Base-by-base conservation (phyloP, 2,888 invertebrate species). In the Oxystoma pomonae region DNA sequence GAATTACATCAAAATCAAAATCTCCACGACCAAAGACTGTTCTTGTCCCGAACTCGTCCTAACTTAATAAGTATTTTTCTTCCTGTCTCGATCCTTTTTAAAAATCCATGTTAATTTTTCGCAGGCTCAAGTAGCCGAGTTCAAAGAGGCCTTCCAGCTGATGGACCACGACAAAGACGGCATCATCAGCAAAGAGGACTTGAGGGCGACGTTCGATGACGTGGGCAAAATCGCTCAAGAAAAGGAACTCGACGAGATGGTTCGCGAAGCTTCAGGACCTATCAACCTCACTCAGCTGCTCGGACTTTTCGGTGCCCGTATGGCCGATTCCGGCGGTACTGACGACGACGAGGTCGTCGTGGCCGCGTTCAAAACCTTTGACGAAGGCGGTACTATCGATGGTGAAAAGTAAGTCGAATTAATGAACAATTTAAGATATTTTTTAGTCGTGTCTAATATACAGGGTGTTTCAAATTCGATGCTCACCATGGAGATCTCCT, bases 281-380 rank as follows among this genome's bases (percentile, higher is more conserved):
- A 90, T 96, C 84, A 96, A 95, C 86, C 96, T 96, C 87, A 96
- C 96, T 75, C 95, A 95, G 84, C 86, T 95, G 81, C 86, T 96
- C 79, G 92, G 91, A 78, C 87, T 96, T 76, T 96, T 96, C 85
- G 95, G 94, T 79, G 88, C 86, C 83, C 90, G 95, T 80, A 94
- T 95, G 92, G 90, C 93, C 77, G 91, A 92, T 75, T 92, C 92
- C 73, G 90, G 91, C 79, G 90, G 90, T 78, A 85, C 89, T 74
- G 96, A 96, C 81, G 94, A 95, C 73, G 96, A 96, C 78, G 94
- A 86, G 72, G 92, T 93, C 76, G 93, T 96, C 81, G 88, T 92
- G 82, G 90, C 88, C 80, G 95, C 95, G 81, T 96, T 96, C 89
- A 91, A 89, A 83, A 89, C 92, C 81, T 96, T 95, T 85, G 94